phyloP scores from a whole-genome alignment of 2,888 invertebrate genomes.

The Caenorhabditis sinica region DNA sequence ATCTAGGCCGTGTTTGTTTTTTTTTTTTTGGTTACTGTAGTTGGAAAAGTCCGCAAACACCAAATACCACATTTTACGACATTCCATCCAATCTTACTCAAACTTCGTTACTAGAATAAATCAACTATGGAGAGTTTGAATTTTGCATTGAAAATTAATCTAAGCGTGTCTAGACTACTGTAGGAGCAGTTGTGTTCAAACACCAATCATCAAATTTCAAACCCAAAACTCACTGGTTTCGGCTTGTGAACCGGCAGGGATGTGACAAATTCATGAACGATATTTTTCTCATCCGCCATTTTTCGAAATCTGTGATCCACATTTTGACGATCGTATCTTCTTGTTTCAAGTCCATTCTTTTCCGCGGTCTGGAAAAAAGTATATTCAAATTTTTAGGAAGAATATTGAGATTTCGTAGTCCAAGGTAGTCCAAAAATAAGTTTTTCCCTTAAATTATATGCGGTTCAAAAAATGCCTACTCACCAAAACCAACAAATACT shows the following conservation, averaged over 20 bases:
- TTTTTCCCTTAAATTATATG: background rate
- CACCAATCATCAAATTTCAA: background rate
- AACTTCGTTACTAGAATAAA: background rate
- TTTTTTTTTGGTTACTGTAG: too few species aligned
- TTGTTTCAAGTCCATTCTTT: conserved; percentile 8
- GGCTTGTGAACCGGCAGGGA: conserved; percentile 45
- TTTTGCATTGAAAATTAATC: too few species aligned
- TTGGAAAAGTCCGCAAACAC: too few species aligned
- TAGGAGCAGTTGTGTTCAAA: too few species aligned
- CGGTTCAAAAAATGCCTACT: conserved; percentile 19
- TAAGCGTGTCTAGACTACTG: too few species aligned
- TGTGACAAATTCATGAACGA: conserved; percentile 17
- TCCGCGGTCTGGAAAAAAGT: conserved; percentile 17
- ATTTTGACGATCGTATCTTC: conserved; percentile 34
- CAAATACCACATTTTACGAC: too few species aligned
- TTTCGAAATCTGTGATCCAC: conserved; percentile 30
- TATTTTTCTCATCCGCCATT: conserved; percentile 31
- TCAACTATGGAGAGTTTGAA: background rate
- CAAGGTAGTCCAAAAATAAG: too few species aligned
- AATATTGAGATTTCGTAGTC: background rate
- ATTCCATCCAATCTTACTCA: background rate
- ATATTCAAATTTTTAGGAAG: too few species aligned
- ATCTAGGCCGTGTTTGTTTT: too few species aligned
- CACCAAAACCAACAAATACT: conserved; percentile 47
- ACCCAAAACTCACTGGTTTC: conserved; percentile 39